Conservation (phyloP, 2,113 vertebrate species). For the Macrotis lagotis region DNA sequence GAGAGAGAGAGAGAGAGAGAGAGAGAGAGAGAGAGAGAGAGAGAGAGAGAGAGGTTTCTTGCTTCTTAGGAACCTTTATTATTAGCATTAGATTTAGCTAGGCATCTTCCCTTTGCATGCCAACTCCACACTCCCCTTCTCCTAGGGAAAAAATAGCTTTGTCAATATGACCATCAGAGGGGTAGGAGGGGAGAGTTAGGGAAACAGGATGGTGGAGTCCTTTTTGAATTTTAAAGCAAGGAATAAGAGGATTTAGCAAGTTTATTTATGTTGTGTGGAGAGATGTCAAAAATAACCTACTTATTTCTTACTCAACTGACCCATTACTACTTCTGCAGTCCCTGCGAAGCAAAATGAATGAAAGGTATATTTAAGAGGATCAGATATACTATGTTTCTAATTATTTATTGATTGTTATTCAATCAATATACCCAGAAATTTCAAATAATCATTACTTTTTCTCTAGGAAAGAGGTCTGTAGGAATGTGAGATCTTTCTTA, state of each 20-base stretch:
- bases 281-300: not conserved
- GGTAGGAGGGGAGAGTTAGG: not conserved
- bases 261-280: not conserved
- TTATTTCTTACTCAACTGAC: slow-evolving; percentile 15
- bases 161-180: not conserved
- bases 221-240: not conserved
- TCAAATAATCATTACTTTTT: slow-evolving; percentile 32
- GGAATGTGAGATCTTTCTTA: slow-evolving; percentile 36
- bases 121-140: not conserved
- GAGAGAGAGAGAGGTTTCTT: not conserved
- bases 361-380: slow-evolving; percentile 30
- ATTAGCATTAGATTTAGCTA: not conserved
- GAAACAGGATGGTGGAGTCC: not conserved
- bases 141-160: not conserved
- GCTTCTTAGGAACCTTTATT: not conserved
- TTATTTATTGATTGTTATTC: slow-evolving; percentile 57
- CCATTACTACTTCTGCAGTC: not conserved
- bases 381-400: slow-evolving; percentile 18
- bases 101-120: not conserved
- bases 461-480: slow-evolving; percentile 5
- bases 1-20: not conserved
- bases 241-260: not conserved
- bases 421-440: slow-evolving; percentile 52
- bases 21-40: not conserved
- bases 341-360: slow-evolving; percentile 37